Evolutionary conservation across 2,797 vertebrate species (phyloP).

Genomic region (Pristis pectinata): DNA sequence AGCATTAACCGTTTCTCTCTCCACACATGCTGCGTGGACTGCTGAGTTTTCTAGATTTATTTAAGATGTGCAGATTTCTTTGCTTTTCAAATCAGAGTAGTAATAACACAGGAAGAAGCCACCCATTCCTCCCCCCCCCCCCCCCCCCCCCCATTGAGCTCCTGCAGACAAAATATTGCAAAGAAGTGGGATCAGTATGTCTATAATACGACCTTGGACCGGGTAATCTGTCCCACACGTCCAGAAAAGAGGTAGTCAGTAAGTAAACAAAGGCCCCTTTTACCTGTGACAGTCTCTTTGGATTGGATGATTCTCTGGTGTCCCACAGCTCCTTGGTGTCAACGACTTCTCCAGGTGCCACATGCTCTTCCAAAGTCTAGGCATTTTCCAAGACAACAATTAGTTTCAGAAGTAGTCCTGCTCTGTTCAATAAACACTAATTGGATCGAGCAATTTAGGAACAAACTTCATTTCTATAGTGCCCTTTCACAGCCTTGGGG

Average conservation of each 20-base stretch:
- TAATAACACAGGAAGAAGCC: too few species aligned
- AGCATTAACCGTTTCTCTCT: too few species aligned
- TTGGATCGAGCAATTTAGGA: not conserved
- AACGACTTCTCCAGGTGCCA: not conserved
- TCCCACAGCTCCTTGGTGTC: not conserved
- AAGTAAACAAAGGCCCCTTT: not conserved
- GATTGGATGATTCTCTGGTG: not conserved
- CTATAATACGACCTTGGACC: too few species aligned
- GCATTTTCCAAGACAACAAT: not conserved
- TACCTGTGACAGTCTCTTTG: not conserved
- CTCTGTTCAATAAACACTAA: not conserved
- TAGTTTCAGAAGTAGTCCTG: not conserved
- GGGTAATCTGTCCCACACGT: too few species aligned
- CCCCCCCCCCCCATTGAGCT: too few species aligned
- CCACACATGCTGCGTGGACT: too few species aligned
- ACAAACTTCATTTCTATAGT: not conserved
- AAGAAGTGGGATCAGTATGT: too few species aligned
- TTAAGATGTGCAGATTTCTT: too few species aligned
- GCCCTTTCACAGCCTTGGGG: not conserved
- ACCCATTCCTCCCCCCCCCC: not conserved
- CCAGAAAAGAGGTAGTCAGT: not conserved
- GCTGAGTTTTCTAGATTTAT: too few species aligned
- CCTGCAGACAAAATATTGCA: too few species aligned
- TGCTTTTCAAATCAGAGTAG: too few species aligned
- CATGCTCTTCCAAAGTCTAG: constrained; percentile 15